Evolutionary conservation across 2,113 vertebrate genomes (phyloP).

Genomic region (Prinia subflava): DNA sequence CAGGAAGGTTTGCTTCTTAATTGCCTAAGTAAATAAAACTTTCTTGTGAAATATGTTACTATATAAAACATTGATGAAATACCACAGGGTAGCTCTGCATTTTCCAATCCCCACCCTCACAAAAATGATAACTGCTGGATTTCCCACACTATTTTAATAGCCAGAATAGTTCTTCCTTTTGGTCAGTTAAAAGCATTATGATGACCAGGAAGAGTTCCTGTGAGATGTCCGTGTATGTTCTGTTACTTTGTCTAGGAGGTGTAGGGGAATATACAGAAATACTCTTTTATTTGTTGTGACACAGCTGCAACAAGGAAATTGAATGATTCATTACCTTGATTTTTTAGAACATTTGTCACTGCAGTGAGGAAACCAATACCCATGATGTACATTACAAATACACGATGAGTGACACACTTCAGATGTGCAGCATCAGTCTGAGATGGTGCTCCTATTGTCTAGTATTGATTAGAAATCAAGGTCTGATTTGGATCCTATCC

Average conservation of each 20-base stretch:
- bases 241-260: not conserved
- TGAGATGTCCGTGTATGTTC: not conserved
- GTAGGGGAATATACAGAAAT: not conserved
- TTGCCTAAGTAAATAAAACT: conserved; percentile 48
- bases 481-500: not conserved
- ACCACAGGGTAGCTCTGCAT: conserved; percentile 21
- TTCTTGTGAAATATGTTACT: conserved; percentile 55
- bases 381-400: fast-evolving
- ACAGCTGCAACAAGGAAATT: not conserved
- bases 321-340: not conserved
- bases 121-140: not conserved
- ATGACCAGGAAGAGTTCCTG: not conserved
- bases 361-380: not conserved
- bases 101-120: conserved; percentile 9
- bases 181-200: not conserved
- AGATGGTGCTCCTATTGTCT: not conserved
- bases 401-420: not conserved
- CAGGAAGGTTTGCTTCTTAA: conserved; percentile 55
- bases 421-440: not conserved
- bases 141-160: not conserved
- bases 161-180: not conserved
- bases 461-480: not conserved
- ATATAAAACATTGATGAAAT: conserved; percentile 52
- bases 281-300: fast-evolving
- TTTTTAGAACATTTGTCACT: not conserved